Conservation (phyloP, 2,113 vertebrate genomes). For the Opisthocomus hoazin region DNA sequence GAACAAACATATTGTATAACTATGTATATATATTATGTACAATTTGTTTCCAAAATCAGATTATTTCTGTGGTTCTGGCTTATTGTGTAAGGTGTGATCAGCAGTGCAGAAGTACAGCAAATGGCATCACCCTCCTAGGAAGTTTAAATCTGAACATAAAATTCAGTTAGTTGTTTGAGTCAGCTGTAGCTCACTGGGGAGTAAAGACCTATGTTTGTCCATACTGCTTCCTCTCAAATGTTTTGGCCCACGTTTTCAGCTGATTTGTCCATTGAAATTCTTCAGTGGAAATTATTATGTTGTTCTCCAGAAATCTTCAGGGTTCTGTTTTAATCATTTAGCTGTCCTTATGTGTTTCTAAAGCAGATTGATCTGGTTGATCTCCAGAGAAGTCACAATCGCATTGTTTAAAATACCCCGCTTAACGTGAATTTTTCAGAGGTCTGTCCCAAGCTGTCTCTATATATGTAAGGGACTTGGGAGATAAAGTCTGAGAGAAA, state of each 20-base stretch:
- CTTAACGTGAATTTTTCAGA: not conserved
- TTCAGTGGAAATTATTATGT: not conserved
- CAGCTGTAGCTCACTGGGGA: not conserved
- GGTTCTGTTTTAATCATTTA: not conserved
- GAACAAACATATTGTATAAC: not conserved
- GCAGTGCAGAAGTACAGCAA: not conserved
- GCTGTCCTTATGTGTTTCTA: not conserved
- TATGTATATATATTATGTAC: not conserved
- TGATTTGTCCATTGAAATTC: not conserved
- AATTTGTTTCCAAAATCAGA: not conserved
- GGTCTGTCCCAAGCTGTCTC: not conserved
- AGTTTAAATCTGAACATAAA: not conserved
- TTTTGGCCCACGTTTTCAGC: accelerated
- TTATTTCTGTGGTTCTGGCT: not conserved
- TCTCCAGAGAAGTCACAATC: not conserved
- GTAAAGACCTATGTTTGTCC: not conserved
- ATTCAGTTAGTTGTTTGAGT: not conserved
- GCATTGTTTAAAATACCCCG: not conserved
- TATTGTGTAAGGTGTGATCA: not conserved
- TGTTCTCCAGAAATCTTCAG: not conserved
- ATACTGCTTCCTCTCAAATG: not conserved
- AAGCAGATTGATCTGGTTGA: not conserved
- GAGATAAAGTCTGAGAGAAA: not conserved
- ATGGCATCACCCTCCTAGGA: not conserved
- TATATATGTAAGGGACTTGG: not conserved